Base-by-base conservation (phyloP, 2,888 invertebrate species). In the Salticus scenicus region DNA sequence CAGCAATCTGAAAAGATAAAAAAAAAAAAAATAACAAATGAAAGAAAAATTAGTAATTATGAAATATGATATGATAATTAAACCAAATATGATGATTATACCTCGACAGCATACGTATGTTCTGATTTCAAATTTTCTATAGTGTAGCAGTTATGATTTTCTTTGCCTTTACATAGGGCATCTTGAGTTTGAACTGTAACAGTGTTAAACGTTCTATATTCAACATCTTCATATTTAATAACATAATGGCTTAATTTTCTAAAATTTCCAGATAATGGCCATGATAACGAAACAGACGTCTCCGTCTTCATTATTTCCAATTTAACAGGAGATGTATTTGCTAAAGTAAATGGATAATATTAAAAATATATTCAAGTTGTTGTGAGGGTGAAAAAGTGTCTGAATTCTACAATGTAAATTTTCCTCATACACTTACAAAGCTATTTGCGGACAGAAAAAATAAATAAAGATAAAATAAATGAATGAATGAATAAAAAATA, bases 51-150 rank as follows among this genome's bases (percentile, higher is more conserved):
- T n/a, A n/a, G n/a, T n/a, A n/a, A n/a, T n/a, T n/a, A n/a, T n/a
- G n/a, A n/a, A n/a, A n/a, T n/a, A n/a, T n/a, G n/a, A n/a, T n/a
- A n/a, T n/a, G n/a, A n/a, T n/a, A n/a, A n/a, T n/a, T n/a, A n/a
- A n/a, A n/a, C n/a, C n/a, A n/a, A n/a, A n/a, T n/a, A n/a, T n/a
- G n/a, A n/a, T n/a, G n/a, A n/a, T n/a, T n/a, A 5, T 47, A 76
- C 76, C 76, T 76, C 31, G 20, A 76, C 31, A 20, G 47, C 63
- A 67, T 76, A 76, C n/a, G 7, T 31, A 7, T 76, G 76, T 24
- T 31, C 67, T 47, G 31, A 20, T 14, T 2, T 47, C 33, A 76
- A 67, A 67, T 31, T 20, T 14, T 31, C 67, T 20, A 76, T 28
- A 10, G 24, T 33, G 31, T 24, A 51, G 33, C 76, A 76, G 1